Conservation (phyloP, 2,797 vertebrate genomes). For the Geotria australis region DNA sequence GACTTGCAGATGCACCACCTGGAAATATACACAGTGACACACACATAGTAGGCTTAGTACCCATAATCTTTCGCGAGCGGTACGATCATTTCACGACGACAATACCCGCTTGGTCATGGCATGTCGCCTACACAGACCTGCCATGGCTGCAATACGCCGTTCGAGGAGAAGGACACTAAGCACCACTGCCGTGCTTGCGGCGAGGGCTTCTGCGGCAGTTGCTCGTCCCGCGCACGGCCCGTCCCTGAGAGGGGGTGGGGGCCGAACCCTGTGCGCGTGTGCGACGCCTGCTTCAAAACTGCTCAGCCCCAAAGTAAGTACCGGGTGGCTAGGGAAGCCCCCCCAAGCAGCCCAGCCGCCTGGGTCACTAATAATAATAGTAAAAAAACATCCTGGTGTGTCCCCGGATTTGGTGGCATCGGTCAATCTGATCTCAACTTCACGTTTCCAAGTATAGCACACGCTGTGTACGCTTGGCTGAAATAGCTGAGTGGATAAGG, state of each 20-base stretch:
- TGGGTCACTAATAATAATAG: background rate
- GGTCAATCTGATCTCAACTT: background rate
- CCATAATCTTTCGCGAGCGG: no score
- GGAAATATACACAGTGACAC: no score
- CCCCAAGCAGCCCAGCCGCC: background rate
- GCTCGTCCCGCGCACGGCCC: constrained; percentile 57
- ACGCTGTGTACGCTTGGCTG: no score
- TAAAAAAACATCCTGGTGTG: background rate
- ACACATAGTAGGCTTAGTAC: no score
- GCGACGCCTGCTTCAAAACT: constrained; percentile 46
- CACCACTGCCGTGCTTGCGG: constrained; percentile 89
- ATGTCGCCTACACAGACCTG: constrained; percentile 25
- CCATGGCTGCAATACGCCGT: constrained; percentile 40
- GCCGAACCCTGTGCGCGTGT: constrained; percentile 55
- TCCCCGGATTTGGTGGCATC: background rate
- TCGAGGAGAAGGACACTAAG: constrained; percentile 71
- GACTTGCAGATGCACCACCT: no score
- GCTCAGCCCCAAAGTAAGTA: constrained; percentile 20
- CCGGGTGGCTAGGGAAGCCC: background rate
- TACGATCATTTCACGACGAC: no score
- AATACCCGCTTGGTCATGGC: no score
- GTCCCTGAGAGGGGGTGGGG: constrained; percentile 94
- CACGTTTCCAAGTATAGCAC: no score
- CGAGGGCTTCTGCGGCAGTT: constrained; percentile 73
- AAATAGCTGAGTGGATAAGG: no score